Evolutionary conservation across 2,113 vertebrate species (phyloP), one percentile per base, ranked within the genome.

Genomic region (Cottus gobio): DNA sequence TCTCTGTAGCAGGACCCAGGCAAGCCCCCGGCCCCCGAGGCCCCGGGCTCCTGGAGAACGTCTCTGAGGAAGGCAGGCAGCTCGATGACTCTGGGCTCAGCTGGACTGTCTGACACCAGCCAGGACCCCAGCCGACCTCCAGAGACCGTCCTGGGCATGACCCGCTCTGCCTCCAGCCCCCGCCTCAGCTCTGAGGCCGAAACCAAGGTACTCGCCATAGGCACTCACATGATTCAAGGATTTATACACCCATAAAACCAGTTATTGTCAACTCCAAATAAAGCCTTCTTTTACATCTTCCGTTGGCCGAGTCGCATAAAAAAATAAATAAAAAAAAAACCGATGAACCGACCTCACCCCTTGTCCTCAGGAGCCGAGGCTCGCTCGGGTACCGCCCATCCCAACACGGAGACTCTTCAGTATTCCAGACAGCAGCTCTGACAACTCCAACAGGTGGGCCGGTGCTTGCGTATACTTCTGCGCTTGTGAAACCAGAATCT

Each of bases 131-230:
- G 82, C 80, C 91, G 82, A 61, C 80, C 68, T 26, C 24, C 87
- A 10, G 93, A 93, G 16, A 78, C 81, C 0, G 82, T 63, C 15
- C 82, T 90, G 11, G 92, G 93, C 48, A 95, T 96, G 93, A 92
- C 89, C 46, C 95, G 95, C 82, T 96, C 95, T 0, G 95, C 95
- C 24, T 96, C 95, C 64, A 96, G 95, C 71, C 95, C 95, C 34
- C 93, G 92, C 69, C 94, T 96, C 64, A 96, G 93, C 91, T 91
- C 94, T 0, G 94, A 95, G 42, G 69, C 90, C 0, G 94, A 95
- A 64, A 67, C 85, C 46, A 96, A 95, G 94, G 95, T 96, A 85
- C 74, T 0, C 37, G 42, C 36, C 1, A 0, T 65, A 39, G 30
- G 42, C 12, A 15, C 42, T 44, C 28, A 11, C 13, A 71, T 44